These are phyloP conservation scores for Dryobota labecula DNA, from an alignment of 2,888 invertebrate genomes.

Conservation along the genomic window DNA sequence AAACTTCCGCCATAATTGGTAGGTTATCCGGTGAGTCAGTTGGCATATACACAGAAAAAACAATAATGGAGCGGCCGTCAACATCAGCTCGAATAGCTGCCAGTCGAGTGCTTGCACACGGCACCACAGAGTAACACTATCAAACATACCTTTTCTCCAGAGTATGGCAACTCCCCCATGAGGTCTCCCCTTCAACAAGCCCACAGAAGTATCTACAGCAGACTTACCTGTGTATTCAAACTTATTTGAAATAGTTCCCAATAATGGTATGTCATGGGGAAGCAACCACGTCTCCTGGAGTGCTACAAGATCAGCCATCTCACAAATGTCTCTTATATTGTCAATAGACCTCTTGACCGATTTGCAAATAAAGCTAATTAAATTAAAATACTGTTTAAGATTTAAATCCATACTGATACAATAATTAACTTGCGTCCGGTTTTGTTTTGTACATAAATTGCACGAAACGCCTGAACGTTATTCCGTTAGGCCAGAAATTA, in stretches of 20 bases:
- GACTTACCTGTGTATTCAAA: background rate
- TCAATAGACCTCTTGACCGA: background rate
- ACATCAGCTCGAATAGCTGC: background rate
- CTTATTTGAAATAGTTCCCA: background rate
- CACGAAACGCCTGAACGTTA: constrained; percentile 6
- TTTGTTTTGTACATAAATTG: background rate
- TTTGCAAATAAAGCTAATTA: background rate
- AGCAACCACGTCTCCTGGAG: background rate
- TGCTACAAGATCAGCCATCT: background rate
- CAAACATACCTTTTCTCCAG: background rate
- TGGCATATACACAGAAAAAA: background rate
- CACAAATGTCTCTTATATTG: background rate
- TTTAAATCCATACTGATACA: background rate
- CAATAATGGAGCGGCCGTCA: background rate
- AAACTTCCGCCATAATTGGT: background rate
- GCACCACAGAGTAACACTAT: background rate
- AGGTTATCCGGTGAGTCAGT: background rate
- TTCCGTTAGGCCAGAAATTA: constrained; percentile 6
- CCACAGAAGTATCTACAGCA: background rate
- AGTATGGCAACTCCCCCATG: background rate
- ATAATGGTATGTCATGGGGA: background rate
- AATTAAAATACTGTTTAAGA: background rate
- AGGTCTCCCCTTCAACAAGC: background rate
- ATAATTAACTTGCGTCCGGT: background rate
- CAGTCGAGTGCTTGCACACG: background rate